Evolutionary conservation across 2,888 invertebrate genomes (phyloP).

Genomic region (Nomada fucata): DNA sequence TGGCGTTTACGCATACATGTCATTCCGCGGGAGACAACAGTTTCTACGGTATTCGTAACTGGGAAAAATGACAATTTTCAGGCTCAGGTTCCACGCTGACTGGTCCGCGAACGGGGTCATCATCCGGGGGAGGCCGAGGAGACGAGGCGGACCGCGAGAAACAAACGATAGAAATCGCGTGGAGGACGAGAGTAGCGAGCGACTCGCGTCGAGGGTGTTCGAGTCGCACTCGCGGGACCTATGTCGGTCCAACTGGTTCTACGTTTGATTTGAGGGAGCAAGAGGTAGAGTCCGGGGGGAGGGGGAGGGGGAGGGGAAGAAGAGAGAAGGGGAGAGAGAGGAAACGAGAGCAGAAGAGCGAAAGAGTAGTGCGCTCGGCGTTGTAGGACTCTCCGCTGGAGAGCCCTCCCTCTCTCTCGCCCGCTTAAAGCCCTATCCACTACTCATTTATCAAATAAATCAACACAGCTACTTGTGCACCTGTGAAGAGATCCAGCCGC

Average conservation of each 20-base stretch:
- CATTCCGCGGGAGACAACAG: too few relatives aligned
- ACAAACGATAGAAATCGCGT: slow-evolving; percentile 22
- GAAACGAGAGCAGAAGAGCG: slow-evolving; percentile 68
- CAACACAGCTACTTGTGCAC: slow-evolving; percentile 82
- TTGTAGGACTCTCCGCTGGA: slow-evolving; percentile 83
- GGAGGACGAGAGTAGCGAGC: slow-evolving; percentile 42
- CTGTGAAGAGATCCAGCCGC: slow-evolving; percentile 78
- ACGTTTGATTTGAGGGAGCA: slow-evolving; percentile 67
- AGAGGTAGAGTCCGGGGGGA: slow-evolving; percentile 44
- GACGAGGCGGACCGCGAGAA: not conserved
- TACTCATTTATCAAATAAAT: slow-evolving; percentile 83
- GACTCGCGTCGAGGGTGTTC: slow-evolving; percentile 63
- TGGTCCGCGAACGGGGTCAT: not conserved
- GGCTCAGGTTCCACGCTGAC: too few relatives aligned
- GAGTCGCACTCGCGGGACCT: slow-evolving; percentile 71
- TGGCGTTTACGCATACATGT: too few relatives aligned
- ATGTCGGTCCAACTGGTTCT: slow-evolving; percentile 74
- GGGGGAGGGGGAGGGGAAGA: too few relatives aligned
- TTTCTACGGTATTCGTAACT: too few relatives aligned
- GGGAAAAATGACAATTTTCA: too few relatives aligned
- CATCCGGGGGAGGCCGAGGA: not conserved
- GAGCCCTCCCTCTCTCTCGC: slow-evolving; percentile 78
- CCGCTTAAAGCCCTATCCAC: slow-evolving; percentile 80
- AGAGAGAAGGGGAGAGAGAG: slow-evolving; percentile 31
- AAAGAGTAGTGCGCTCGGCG: slow-evolving; percentile 81